Evolutionary conservation across 2,888 invertebrate species (phyloP), one percentile per base, ranked within the genome.

Genomic region (Calliscelio sp.): DNA sequence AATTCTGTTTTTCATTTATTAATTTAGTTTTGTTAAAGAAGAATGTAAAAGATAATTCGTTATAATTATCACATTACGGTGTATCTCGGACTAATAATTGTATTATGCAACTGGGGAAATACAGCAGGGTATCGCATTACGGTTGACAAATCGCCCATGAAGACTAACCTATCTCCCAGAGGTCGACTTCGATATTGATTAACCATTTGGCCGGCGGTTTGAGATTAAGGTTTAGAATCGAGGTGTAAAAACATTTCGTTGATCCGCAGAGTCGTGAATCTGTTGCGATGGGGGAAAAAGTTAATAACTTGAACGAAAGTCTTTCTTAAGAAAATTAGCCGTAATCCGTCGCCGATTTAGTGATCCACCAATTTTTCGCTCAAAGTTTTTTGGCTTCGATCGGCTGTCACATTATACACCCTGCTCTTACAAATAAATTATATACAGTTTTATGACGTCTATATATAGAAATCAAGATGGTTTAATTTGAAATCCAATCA

Each of bases 81-180:
- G n/a, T n/a, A n/a, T n/a, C 53, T 24, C 46, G 44, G 20, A 49
- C 41, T 79, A 73, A 74, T 83, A 74, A 83, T 83, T 83, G 51
- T 59, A 74, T 74, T 74, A 68, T 73, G 53, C 71, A 73, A 63
- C 38, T 32, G 32, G 68, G 55, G 65, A 82, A 74, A 74, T 59
- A 53, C 83, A 77, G 38, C 55, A 10, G 68, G 55, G 57, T 70
- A 79, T 82, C 49, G 65, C 53, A 49, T 66, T 78, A 73, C 32
- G 25, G 78, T 73, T 73, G 82, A 83, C 82, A 83, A 83, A 83
- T 83, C 49, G 61, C 22, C 78, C 68, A 77, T 78, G 57, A 74
- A 83, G 79, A 61, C 79, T 74, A 73, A 49, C 73, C 82, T 73
- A 65, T 68, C 73, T 73, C 73, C 66, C 46, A 61, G 20, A 73